Conservation (phyloP, 2,888 invertebrate genomes). For the Smittia sp. region DNA sequence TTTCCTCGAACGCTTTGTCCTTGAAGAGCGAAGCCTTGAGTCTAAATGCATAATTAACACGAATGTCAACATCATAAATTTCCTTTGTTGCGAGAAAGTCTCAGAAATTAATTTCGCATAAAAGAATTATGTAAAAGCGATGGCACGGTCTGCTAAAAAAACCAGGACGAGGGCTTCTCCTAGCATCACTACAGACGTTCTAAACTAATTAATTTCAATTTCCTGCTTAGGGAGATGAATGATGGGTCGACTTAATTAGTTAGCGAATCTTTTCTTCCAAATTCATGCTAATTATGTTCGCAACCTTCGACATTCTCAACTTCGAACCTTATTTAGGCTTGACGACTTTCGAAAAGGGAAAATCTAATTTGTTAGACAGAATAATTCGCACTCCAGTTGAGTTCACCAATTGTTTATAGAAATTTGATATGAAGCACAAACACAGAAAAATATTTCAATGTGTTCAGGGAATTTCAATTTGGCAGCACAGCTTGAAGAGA, state of each 20-base stretch:
- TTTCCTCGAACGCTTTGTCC: neutral
- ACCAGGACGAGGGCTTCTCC: too few species aligned
- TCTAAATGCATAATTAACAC: neutral
- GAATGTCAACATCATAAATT: neutral
- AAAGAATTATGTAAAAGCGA: neutral
- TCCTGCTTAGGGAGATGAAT: neutral
- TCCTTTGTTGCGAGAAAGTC: neutral
- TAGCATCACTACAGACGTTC: neutral
- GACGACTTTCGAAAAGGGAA: too few species aligned
- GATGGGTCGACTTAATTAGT: neutral
- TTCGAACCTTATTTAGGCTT: too few species aligned
- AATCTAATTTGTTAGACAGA: too few species aligned
- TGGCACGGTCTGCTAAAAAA: neutral
- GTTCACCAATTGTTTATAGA: too few species aligned
- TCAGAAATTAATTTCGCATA: neutral
- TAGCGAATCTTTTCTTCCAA: neutral
- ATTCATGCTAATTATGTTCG: neutral
- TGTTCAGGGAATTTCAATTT: constrained; percentile 6
- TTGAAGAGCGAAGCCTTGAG: neutral
- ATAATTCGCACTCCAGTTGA: too few species aligned
- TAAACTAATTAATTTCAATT: constrained; percentile 17
- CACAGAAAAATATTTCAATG: neutral
- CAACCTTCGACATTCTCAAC: neutral
- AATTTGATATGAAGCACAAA: neutral
- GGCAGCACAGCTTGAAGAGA: neutral